Percentiles rank a stretch among this genome's conserved stretches.
phyloP scores from a whole-genome alignment of 2,113 vertebrate genomes.

The Cynocephalus volans region DNA sequence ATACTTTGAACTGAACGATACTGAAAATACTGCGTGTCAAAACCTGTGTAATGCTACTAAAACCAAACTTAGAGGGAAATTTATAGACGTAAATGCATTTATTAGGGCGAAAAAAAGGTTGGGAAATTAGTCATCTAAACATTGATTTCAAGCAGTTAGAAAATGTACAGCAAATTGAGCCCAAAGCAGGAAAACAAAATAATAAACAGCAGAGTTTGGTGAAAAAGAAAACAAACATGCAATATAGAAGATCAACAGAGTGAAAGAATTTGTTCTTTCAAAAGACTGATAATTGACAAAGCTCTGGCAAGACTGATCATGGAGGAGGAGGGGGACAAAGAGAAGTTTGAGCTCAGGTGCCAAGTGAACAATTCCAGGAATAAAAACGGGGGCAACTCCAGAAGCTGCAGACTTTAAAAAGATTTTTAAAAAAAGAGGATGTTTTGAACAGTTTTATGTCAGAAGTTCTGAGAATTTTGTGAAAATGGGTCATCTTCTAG shows the following conservation, averaged over 20 bases:
- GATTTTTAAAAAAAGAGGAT: background rate
- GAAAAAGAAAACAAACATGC: background rate
- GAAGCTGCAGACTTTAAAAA: background rate
- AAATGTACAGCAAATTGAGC: slow-evolving; percentile 29
- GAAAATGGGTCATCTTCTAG: slow-evolving; percentile 9
- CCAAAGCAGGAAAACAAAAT: slow-evolving; percentile 46
- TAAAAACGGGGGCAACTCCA: background rate
- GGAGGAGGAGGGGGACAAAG: background rate
- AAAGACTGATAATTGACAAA: background rate
- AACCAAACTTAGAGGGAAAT: background rate
- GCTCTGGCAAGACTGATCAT: background rate
- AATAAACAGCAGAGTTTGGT: background rate
- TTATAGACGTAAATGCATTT: background rate
- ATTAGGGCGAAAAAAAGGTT: background rate
- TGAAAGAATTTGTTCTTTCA: background rate
- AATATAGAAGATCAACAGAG: slow-evolving; percentile 17
- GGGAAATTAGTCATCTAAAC: background rate
- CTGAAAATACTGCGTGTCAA: background rate
- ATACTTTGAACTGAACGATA: slow-evolving; percentile 35
- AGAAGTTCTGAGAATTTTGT: slow-evolving; percentile 52
- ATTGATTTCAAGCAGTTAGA: slow-evolving; percentile 49
- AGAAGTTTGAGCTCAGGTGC: background rate
- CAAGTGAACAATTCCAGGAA: background rate
- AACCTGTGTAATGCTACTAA: slow-evolving; percentile 3
- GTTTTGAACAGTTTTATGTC: background rate